Conservation (phyloP, 2,113 vertebrate genomes). For the Tyto alba region DNA sequence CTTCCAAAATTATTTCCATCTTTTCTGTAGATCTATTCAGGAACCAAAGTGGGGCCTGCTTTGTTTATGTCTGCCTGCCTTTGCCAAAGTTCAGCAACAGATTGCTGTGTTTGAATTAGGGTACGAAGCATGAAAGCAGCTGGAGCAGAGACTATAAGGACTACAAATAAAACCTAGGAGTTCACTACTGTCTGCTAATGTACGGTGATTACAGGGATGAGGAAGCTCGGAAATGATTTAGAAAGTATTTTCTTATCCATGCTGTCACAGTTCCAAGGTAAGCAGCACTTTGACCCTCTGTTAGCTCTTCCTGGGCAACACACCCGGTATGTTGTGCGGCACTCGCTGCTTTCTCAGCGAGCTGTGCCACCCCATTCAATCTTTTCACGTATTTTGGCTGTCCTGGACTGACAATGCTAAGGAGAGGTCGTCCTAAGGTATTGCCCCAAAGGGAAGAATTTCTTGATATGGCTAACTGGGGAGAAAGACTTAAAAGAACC, state of each 20-base stretch:
- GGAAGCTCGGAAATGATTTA: background rate
- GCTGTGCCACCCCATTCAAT: rapidly evolving
- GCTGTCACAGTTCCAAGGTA: background rate
- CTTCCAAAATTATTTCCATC: background rate
- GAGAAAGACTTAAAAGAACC: background rate
- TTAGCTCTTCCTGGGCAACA: background rate
- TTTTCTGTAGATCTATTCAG: background rate
- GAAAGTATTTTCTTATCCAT: background rate
- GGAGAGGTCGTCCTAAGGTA: background rate
- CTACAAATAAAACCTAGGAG: background rate
- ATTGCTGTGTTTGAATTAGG: background rate
- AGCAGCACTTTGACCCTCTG: background rate
- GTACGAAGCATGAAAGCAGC: background rate
- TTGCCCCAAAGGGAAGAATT: background rate
- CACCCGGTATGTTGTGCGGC: rapidly evolving
- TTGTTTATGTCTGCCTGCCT: background rate
- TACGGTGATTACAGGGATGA: rapidly evolving
- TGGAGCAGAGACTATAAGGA: background rate
- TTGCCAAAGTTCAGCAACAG: background rate
- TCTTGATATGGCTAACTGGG: background rate
- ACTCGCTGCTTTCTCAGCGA: background rate
- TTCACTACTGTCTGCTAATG: background rate
- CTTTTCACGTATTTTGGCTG: background rate
- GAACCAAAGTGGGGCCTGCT: background rate
- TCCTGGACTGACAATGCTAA: background rate